Evolutionary conservation across 1,140 invertebrate species (phyloP).

Genomic region (Drusus annulatus): DNA sequence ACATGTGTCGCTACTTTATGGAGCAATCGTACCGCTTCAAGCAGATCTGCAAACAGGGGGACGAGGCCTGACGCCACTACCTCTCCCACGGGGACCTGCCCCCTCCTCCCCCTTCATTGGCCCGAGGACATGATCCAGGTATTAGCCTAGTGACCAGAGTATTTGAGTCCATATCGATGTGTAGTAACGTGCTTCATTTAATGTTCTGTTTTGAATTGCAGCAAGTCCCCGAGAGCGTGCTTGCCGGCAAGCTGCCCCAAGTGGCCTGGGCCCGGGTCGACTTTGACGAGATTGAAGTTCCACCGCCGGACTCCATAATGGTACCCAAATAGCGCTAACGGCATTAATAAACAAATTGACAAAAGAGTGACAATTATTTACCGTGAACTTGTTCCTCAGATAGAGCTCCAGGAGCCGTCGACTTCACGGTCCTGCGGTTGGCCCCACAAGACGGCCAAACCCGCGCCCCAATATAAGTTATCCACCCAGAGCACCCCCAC

Average conservation of each 20-base stretch:
- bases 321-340: too few species aligned
- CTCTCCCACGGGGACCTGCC: conserved; percentile 77
- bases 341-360: too few species aligned
- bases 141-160: conserved; percentile 45
- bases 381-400: too few species aligned
- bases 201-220: not conserved
- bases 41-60: conserved; percentile 80
- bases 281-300: conserved; percentile 62
- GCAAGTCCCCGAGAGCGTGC: conserved; percentile 14
- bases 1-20: conserved; percentile 77
- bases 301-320: too few species aligned
- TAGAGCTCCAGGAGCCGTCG: not conserved
- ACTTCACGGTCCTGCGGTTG: not conserved
- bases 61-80: conserved; percentile 78
- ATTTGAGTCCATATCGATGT: too few species aligned
- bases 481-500: too few species aligned
- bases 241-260: conserved; percentile 36
- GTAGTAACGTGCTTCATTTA: too few species aligned
- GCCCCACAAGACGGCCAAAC: too few species aligned
- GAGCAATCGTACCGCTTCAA: conserved; percentile 82
- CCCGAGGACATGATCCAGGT: conserved; percentile 65
- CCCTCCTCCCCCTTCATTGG: conserved; percentile 68
- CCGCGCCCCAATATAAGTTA: too few species aligned
- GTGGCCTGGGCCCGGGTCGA: conserved; percentile 68
- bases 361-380: too few species aligned